A percentile compares a stretch with the other conserved stretches of the same genome.
phyloP scores from a whole-genome alignment of 2,113 vertebrate species.

The Heterotilapia buettikoferi region DNA sequence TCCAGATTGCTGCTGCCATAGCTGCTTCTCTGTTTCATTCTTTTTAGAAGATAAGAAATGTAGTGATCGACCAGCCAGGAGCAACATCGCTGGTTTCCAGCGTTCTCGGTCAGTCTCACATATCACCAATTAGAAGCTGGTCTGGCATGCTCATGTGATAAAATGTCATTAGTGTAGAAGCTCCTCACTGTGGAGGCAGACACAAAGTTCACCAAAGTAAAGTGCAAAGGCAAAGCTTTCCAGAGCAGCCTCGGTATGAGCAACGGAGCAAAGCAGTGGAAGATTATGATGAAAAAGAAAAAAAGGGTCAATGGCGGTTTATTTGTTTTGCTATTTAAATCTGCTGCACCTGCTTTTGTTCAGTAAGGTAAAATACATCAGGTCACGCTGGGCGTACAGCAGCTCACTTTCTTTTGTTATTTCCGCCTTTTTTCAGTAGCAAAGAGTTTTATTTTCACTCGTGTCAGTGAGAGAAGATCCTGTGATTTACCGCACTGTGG shows the following conservation, averaged over 20 bases:
- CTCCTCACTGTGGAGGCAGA: not conserved
- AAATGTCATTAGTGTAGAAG: not conserved
- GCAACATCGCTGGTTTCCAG: not conserved
- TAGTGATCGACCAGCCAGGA: not conserved
- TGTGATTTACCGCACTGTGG: not conserved
- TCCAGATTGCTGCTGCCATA: not conserved
- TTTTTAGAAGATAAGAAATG: not conserved
- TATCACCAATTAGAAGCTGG: not conserved
- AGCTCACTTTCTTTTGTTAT: not conserved
- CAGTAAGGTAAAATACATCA: rapidly evolving
- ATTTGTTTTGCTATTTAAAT: not conserved
- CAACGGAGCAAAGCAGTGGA: not conserved
- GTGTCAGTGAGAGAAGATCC: not conserved
- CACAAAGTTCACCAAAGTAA: not conserved
- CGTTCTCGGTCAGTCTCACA: not conserved
- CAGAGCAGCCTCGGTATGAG: not conserved
- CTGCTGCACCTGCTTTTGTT: not conserved
- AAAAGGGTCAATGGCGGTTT: not conserved
- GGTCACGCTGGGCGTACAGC: not conserved
- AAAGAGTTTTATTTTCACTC: not conserved
- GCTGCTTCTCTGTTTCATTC: rapidly evolving
- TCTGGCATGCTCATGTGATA: not conserved
- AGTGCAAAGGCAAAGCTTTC: not conserved
- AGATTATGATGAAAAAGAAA: not conserved
- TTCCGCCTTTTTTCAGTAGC: not conserved